A percentile compares a stretch with the other conserved stretches of the same genome.
Evolutionary conservation across 2,797 vertebrate species (phyloP).

Genomic region (Smutsia temminckii): DNA sequence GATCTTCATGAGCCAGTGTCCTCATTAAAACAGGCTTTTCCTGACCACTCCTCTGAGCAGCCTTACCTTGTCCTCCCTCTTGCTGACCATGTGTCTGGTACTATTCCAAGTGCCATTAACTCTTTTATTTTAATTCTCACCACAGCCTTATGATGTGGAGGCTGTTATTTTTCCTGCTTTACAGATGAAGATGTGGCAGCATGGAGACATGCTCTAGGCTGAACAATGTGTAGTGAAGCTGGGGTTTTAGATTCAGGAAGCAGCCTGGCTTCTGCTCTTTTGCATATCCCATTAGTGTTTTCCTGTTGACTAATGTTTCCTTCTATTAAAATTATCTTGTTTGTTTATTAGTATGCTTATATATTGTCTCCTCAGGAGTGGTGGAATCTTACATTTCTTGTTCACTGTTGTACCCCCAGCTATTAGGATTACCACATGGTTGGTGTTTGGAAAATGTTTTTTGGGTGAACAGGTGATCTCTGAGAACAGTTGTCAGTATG

Average conservation of each 20-base stretch:
- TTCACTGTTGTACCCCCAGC: neutral
- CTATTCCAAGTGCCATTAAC: neutral
- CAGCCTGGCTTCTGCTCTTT: neutral
- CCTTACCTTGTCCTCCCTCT: neutral
- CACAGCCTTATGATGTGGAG: neutral
- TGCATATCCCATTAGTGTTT: neutral
- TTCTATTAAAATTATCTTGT: neutral
- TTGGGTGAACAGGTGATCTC: neutral
- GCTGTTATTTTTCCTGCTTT: neutral
- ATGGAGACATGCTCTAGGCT: neutral
- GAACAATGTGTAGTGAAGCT: accelerated
- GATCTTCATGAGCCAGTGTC: neutral
- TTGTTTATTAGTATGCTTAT: neutral
- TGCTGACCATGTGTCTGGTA: neutral
- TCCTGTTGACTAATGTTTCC: neutral
- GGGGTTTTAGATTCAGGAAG: neutral
- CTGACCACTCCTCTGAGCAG: neutral
- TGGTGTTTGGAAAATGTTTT: neutral
- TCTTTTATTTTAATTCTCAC: neutral
- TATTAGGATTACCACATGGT: neutral
- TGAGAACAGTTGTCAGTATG: neutral
- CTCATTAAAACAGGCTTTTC: neutral
- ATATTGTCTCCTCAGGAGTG: neutral
- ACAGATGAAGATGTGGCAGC: neutral
- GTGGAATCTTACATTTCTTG: neutral